Base-by-base conservation (phyloP, 2,113 vertebrate genomes). In the Sander lucioperca region DNA sequence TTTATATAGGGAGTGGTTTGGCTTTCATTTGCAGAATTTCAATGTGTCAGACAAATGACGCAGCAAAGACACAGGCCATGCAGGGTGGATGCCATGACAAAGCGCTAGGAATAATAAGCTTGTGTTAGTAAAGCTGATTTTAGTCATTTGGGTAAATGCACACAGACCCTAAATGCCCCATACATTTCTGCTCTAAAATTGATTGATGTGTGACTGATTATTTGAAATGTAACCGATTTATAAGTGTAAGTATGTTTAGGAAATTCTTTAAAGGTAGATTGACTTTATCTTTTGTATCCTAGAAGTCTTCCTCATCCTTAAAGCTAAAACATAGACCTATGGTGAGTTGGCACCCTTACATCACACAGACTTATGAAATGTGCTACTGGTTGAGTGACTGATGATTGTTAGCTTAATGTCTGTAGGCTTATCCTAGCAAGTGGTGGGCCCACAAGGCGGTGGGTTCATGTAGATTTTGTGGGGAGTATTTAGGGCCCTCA, bases 61-160 rank as follows among this genome's bases (percentile, higher is more conserved):
- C 54, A 71, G 82, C 73, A 66, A 36, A 84, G 75, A 64, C 15
- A 43, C 19, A 25, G 25, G 71, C 59, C 83, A 85, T 86, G 92
- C 88, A 90, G 73, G 47, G 39, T 25, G 48, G 50, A 71, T 14
- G 87, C 51, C 13, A 81, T 33, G 57, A 83, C 72, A 80, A 64
- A 83, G 83, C 71, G 57, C 47, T 10, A 77, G 53, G 39, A 64
- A 10, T 21, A 15, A 50, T 43, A 15, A 56, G 15, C 8, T 43
- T 15, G 54, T 76, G 72, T 84, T 65, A 81, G n/a, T 66, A 18
- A 4, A 36, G 61, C 21, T 43, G 15, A 47, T 79, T 23, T 81
- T 5, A 64, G 16, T 77, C 19, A 71, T 67, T 53, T 67, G 67
- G 50, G 27, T 59, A 9, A 66, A 65, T 18, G n/a, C 59, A 82